Evolutionary conservation across 2,113 vertebrate genomes (phyloP), one percentile per base, ranked within the genome.

Genomic region (Paedocypris sp.): DNA sequence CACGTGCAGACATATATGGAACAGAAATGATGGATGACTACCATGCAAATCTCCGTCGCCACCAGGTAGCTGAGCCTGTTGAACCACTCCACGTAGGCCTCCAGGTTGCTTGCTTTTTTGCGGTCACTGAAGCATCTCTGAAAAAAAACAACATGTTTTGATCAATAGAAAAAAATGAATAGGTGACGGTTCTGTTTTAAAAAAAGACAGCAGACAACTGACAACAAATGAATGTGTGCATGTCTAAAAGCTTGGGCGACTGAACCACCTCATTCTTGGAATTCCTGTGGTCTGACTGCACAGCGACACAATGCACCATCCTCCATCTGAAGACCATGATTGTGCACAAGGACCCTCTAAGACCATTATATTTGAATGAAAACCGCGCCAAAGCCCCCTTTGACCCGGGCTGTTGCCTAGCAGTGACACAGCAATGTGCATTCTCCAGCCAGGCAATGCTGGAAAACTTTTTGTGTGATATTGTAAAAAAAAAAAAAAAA

Each of bases 41-140:
- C 93, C 91, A 92, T 88, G 75, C 94, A 97, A 73, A 97, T 96
- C 78, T 98, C 94, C 4, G 93, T 94, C 1, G 94, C 93, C 47
- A 97, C 93, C 77, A 98, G 71, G 78, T 91, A 98, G 67, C 93
- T 98, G 60, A 98, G 89, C 35, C 92, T 85, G 81, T 98, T 98
- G 77, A 97, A 98, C 94, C 94, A 98, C 41, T 94, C 93, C 19
- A 98, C 90, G 0, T 96, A 98, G 0, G 90, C 91, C 74, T 92
- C 88, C 62, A 98, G 83, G 62, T 91, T 94, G 6, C 84, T 82
- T 18, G 89, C 83, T 74, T 90, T 93, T 81, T 93, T 94, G 64
- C 49, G 76, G 45, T 90, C 89, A 4, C 80, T 75, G 1, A 88
- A 94, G 73, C 88, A 87, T 54, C 65, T 88, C 93, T 96, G 70